Base-by-base conservation (phyloP, 2,888 invertebrate genomes). In the Tanytarsus gracilentus region DNA sequence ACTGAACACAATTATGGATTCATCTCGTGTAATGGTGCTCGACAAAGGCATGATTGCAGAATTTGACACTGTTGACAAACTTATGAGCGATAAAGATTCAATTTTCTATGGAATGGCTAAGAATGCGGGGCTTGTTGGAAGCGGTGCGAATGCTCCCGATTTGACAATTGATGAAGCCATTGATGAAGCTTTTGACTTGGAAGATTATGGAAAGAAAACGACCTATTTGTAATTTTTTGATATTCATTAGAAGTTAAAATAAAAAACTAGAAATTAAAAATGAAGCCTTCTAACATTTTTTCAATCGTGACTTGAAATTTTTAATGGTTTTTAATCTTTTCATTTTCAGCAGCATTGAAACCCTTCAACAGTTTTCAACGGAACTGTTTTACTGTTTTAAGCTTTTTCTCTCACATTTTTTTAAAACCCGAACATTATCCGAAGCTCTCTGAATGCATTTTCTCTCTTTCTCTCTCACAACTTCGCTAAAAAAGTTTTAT, bases 1-100 rank as follows among this genome's bases (percentile, higher is more conserved):
- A n/a, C 80, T 95, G 63, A 93, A 94, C 73, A 95, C 94, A 25
- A 93, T 95, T 66, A 80, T 94, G 81, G 92, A 93, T 76, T 89
- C 87, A 33, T 87, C 88, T 68, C 83, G 87, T 70, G 87, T 92
- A 44, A 83, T 91, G 73, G 90, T 92, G 33, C 66, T 74, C 63
- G 73, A 91, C 71, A 82, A 81, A 66, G 91, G 91, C 2, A 76
- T 79, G 65, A 80, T 91, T n/a, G 79, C 80, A 2, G 91, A 92
- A 74, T 91, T 83, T 69, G 88, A 87, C 66, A 78, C 86, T 5
- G 91, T 91, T 0, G 75, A 76, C 5, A 78, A 77, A 62, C 77
- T 92, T 58, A 75, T 91, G 59, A 78, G 80, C 64, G 80, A 85
- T 68, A 81, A 80, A 65, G 76, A 78, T 62, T 83, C 86, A 27